Percentiles rank a stretch among this genome's conserved stretches.
phyloP scores from a whole-genome alignment of 2,797 vertebrate genomes.

The Channa striata region DNA sequence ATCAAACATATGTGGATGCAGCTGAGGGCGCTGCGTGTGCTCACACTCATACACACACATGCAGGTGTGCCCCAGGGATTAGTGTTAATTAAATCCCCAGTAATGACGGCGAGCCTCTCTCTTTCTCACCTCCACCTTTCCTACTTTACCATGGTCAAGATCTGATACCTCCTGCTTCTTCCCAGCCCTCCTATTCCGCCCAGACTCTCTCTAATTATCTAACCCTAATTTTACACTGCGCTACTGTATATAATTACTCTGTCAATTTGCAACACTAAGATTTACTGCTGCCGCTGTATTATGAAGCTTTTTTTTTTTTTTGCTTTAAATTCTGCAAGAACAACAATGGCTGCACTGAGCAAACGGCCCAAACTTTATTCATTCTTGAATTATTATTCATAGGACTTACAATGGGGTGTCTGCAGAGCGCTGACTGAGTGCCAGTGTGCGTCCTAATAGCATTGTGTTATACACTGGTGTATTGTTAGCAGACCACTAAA shows the following conservation, averaged over 20 bases:
- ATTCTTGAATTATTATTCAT: slow-evolving; percentile 74
- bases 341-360: slow-evolving; percentile 41
- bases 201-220: slow-evolving; percentile 61
- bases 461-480: slow-evolving; percentile 61
- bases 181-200: slow-evolving; percentile 13
- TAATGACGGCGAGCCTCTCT: slow-evolving; percentile 37
- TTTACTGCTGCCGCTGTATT: slow-evolving; percentile 42
- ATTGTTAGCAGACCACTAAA: slow-evolving; percentile 67
- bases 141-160: slow-evolving; percentile 15
- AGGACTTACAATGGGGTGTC: slow-evolving; percentile 60
- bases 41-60: slow-evolving; percentile 7
- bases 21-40: not conserved
- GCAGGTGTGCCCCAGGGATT: slow-evolving; percentile 43
- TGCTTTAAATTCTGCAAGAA: slow-evolving; percentile 37
- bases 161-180: slow-evolving; percentile 31
- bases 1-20: slow-evolving; percentile 25
- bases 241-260: slow-evolving; percentile 69
- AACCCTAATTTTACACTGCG: slow-evolving; percentile 50
- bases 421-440: slow-evolving; percentile 53
- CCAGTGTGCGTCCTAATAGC: slow-evolving; percentile 57
- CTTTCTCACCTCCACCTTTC: slow-evolving; percentile 34
- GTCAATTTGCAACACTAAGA: slow-evolving; percentile 59
- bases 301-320: slow-evolving; percentile 24
- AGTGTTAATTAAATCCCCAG: slow-evolving; percentile 59
- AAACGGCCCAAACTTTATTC: slow-evolving; percentile 61